These are phyloP conservation scores for Agonum fuliginosum DNA, from an alignment of 2,888 invertebrate genomes.

Conservation along the genomic window DNA sequence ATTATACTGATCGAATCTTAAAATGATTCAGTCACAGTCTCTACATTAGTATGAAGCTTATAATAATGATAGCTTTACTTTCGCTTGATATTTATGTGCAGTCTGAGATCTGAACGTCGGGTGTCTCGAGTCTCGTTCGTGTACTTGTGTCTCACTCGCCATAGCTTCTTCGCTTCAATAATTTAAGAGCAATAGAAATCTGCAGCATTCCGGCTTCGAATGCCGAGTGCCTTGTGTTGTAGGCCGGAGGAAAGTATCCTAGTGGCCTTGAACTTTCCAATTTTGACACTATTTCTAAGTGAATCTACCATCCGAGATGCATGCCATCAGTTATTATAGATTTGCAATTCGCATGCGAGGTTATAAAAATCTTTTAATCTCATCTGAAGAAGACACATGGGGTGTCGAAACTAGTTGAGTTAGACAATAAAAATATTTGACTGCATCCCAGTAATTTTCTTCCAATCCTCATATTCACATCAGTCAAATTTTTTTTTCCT, in stretches of 20 bases:
- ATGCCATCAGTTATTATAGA: neutral
- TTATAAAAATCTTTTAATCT: too few relatives aligned
- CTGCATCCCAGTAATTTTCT: too few relatives aligned
- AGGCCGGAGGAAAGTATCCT: neutral
- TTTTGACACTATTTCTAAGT: conserved; percentile 11
- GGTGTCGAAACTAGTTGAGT: too few relatives aligned
- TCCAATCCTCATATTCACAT: too few relatives aligned
- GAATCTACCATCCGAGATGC: neutral
- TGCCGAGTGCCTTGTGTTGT: neutral
- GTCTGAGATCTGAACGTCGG: conserved; percentile 5
- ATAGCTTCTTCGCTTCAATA: conserved; percentile 22
- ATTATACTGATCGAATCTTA: neutral
- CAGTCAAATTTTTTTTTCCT: too few relatives aligned
- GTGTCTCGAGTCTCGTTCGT: too few relatives aligned
- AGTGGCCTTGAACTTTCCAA: conserved; percentile 30
- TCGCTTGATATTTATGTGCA: conserved; percentile 44
- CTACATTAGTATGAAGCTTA: neutral
- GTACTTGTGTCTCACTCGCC: too few relatives aligned
- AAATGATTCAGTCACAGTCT: neutral
- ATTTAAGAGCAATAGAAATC: conserved; percentile 33
- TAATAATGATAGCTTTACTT: conserved; percentile 26
- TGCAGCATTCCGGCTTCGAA: neutral
- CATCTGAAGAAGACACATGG: too few relatives aligned
- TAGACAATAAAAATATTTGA: too few relatives aligned
- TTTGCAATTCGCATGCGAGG: too few relatives aligned